phyloP scores from a whole-genome alignment of 2,797 vertebrate genomes.

The Eulemur mongoz region DNA sequence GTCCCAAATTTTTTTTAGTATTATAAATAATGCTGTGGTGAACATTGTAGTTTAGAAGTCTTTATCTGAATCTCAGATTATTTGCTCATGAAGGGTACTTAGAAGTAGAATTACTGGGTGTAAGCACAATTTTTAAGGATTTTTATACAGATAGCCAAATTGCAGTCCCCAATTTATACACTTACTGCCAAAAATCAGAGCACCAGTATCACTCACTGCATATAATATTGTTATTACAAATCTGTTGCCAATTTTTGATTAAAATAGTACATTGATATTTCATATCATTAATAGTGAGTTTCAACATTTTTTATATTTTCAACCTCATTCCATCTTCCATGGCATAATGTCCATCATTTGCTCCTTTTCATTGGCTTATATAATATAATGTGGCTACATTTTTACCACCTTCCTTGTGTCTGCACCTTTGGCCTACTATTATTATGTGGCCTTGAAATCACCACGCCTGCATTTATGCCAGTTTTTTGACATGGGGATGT shows the following conservation, averaged over 20 bases:
- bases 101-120: conserved; percentile 18
- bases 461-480: not conserved
- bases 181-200: not conserved
- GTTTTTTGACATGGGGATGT: not conserved
- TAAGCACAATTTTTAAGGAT: not conserved
- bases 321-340: not conserved
- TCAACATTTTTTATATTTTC: conserved; percentile 18
- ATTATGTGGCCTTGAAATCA: not conserved
- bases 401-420: not conserved
- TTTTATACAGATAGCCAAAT: not conserved
- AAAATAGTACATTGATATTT: not conserved
- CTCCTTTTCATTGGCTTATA: not conserved
- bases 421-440: not conserved
- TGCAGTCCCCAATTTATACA: not conserved
- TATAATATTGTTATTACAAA: conserved; percentile 38
- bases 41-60: not conserved
- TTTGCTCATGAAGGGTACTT: not conserved
- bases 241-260: not conserved
- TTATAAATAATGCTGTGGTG: not conserved
- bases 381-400: not conserved
- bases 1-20: not conserved
- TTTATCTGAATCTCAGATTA: not conserved
- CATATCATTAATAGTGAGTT: not conserved
- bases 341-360: not conserved
- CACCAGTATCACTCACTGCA: not conserved